phyloP scores from a whole-genome alignment of 2,113 vertebrate species.

The Emberiza fucata region DNA sequence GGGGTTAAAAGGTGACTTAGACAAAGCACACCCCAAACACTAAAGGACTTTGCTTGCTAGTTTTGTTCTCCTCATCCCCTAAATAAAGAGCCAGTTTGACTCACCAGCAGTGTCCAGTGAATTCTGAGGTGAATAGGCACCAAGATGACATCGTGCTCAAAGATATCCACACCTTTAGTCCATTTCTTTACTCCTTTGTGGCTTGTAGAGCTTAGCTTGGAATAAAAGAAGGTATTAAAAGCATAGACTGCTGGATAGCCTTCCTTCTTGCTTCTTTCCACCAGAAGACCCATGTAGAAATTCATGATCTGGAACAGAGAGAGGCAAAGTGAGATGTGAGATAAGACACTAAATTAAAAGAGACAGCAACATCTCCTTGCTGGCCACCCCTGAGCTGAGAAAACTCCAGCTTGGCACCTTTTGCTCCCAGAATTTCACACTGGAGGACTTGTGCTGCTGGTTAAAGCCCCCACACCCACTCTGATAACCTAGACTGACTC shows the following conservation, averaged over 20 bases:
- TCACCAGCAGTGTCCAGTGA: constrained; percentile 91
- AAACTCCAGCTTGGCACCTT: neutral
- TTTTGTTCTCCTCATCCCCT: neutral
- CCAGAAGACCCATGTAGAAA: constrained; percentile 90
- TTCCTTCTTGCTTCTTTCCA: constrained; percentile 78
- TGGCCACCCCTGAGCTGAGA: neutral
- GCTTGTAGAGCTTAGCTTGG: constrained; percentile 80
- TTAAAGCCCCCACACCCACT: neutral
- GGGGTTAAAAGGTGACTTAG: neutral
- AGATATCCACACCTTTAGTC: constrained; percentile 89
- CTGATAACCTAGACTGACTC: neutral
- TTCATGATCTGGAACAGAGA: constrained; percentile 82
- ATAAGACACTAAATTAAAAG: neutral
- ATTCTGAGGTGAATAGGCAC: constrained; percentile 85
- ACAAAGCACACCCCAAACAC: neutral
- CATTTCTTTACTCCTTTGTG: constrained; percentile 84
- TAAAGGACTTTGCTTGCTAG: neutral
- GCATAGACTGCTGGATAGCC: constrained; percentile 77
- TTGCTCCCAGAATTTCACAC: neutral
- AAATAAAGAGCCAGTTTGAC: constrained; percentile 11
- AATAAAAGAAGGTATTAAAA: constrained; percentile 93
- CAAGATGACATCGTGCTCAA: constrained; percentile 83
- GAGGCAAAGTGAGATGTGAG: neutral
- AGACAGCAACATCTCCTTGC: neutral
- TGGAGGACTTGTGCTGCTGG: neutral